Base-by-base conservation (phyloP, 2,113 vertebrate species). In the Brevimyrus niger region DNA sequence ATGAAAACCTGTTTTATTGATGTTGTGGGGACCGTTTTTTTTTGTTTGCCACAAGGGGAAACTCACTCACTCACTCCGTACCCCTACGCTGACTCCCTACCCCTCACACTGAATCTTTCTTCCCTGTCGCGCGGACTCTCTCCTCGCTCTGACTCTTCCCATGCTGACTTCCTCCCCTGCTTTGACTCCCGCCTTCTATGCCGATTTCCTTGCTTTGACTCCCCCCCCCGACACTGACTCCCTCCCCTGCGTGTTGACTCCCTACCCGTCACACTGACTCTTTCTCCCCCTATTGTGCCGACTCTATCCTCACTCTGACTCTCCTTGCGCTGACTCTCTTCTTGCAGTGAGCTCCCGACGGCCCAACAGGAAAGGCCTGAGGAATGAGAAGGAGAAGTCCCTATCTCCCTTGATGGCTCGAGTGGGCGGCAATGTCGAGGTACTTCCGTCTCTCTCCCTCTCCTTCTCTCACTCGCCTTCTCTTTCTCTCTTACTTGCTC, bases 331-430 rank as follows among this genome's bases (percentile, higher is more conserved):
- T 92, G 69, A 76, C 69, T 38, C 69, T 76, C 13, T 31, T 35
- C 31, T 21, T 8, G 61, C 88, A 97, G 98, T 93, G 0, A 96
- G 98, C 90, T 95, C 96, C 89, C 97, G 98, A 90, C 96, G 98
- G 92, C 98, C 98, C 19, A 98, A 96, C 94, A 97, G 98, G 3
- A 99, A 98, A 94, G 98, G 98, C 83, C 94, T 99, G 91, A 96
- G 98, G 92, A 99, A 99, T 1, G 98, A 99, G 93, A 96, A 98
- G 94, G 98, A 99, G 94, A 99, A 99, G 91, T 98, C 98, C 85
- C 94, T 99, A 86, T 98, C 98, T 89, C 98, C 98, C 3, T 95
- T 99, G 88, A 94, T 99, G 94, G 98, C 98, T 89, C 96, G 98
- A 69, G 98, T 99, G 53, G 98, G 98, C 58, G 98, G 98, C 27